These are phyloP conservation scores for Melanaphis sacchari DNA, from an alignment of 1,140 invertebrate genomes.

Conservation along the genomic window DNA sequence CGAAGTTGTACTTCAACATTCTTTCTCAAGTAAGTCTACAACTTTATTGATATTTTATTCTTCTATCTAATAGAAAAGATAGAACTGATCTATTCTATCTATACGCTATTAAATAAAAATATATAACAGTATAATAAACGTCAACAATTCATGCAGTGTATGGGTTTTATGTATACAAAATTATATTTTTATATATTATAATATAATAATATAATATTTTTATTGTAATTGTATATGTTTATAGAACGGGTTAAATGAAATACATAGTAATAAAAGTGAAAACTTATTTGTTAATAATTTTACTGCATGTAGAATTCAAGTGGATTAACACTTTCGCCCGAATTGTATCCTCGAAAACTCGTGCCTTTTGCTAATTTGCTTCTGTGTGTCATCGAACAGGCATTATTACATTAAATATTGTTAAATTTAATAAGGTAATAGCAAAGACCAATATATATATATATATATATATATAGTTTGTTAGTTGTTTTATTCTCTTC, in stretches of 20 bases:
- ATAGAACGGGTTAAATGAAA: not conserved
- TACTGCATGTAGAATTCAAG: not conserved
- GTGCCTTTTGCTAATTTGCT: not conserved
- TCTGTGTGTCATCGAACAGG: not conserved
- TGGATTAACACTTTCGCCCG: conserved; percentile 7
- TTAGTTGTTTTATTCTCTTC: not conserved
- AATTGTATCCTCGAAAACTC: not conserved
- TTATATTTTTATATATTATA: too few relatives aligned
- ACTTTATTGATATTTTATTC: not conserved
- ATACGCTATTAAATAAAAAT: not conserved
- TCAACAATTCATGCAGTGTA: too few relatives aligned
- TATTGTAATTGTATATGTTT: not conserved
- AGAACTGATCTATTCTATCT: not conserved
- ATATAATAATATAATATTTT: too few relatives aligned
- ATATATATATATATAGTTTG: not conserved
- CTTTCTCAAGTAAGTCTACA: conserved; percentile 6
- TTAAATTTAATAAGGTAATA: not conserved
- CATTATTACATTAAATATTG: not conserved
- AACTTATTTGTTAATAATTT: not conserved
- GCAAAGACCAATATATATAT: too few relatives aligned
- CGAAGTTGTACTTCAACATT: not conserved
- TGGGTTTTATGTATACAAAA: too few relatives aligned
- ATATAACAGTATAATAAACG: too few relatives aligned
- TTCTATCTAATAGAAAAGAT: too few relatives aligned
- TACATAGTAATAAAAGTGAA: conserved; percentile 12